These are phyloP conservation scores for Sander lucioperca DNA, from an alignment of 2,113 vertebrate genomes.

Conservation along the genomic window DNA sequence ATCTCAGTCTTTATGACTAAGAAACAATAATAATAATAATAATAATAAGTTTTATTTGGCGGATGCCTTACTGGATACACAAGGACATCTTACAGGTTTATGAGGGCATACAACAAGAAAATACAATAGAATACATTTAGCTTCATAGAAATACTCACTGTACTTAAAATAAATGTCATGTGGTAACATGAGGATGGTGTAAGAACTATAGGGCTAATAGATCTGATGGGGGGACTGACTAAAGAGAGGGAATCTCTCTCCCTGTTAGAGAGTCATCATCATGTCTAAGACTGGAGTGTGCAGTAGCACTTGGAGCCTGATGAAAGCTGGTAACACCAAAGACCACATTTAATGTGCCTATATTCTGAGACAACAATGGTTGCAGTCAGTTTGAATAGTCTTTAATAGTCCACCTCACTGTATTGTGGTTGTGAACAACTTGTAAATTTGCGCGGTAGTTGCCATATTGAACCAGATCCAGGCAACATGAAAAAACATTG, in stretches of 20 bases:
- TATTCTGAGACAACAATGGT: constrained; percentile 20
- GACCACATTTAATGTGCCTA: constrained; percentile 9
- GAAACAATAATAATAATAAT: neutral
- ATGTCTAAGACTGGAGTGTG: constrained; percentile 7
- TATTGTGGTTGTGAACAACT: constrained; percentile 26
- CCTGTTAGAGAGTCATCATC: neutral
- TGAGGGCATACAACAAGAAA: no score
- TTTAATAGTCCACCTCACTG: constrained; percentile 6
- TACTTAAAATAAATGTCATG: neutral
- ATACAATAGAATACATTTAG: no score
- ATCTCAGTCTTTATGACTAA: neutral
- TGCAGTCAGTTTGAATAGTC: constrained; percentile 2
- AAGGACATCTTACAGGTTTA: no score
- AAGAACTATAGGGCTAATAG: neutral
- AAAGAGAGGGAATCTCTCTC: neutral
- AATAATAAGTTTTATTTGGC: no score
- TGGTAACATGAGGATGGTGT: neutral
- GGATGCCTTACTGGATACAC: no score
- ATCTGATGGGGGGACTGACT: neutral
- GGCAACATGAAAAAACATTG: neutral
- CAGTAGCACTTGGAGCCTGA: constrained; percentile 13
- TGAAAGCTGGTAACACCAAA: constrained; percentile 36
- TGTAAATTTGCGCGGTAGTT: neutral
- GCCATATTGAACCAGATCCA: neutral
- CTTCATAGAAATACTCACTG: neutral